These are phyloP conservation scores for Lutraria lutraria DNA, from an alignment of 2,888 invertebrate species.

Conservation along the genomic window DNA sequence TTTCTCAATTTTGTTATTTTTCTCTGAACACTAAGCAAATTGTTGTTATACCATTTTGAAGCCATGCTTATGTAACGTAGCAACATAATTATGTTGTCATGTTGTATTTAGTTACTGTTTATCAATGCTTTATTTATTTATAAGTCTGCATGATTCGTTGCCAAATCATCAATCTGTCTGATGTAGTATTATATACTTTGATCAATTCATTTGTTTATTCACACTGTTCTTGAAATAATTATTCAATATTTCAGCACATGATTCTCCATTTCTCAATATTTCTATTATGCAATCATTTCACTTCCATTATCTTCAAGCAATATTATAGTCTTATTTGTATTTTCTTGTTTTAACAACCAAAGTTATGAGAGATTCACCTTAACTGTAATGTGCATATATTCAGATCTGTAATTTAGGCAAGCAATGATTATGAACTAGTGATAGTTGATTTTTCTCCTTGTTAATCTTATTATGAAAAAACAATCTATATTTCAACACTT, in stretches of 20 bases:
- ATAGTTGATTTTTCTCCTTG: neutral
- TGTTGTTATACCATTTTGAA: too few species aligned
- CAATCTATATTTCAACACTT: neutral
- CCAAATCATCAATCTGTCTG: too few species aligned
- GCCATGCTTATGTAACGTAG: too few species aligned
- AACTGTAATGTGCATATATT: neutral
- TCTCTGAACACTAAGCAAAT: too few species aligned
- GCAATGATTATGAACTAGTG: neutral
- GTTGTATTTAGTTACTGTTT: too few species aligned
- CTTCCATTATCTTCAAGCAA: conserved; percentile 6
- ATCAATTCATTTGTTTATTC: neutral
- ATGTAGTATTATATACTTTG: neutral
- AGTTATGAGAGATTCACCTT: neutral
- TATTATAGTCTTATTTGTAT: conserved; percentile 4
- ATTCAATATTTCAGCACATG: neutral
- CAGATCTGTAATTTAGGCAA: neutral
- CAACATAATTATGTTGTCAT: too few species aligned
- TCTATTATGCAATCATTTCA: neutral
- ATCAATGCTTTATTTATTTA: too few species aligned
- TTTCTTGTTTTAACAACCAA: neutral
- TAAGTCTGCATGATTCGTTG: too few species aligned
- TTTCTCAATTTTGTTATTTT: too few species aligned
- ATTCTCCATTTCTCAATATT: neutral
- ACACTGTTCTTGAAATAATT: neutral
- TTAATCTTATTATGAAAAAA: neutral